phyloP scores from a whole-genome alignment of 2,797 vertebrate species.

The Gobio occitaniae region DNA sequence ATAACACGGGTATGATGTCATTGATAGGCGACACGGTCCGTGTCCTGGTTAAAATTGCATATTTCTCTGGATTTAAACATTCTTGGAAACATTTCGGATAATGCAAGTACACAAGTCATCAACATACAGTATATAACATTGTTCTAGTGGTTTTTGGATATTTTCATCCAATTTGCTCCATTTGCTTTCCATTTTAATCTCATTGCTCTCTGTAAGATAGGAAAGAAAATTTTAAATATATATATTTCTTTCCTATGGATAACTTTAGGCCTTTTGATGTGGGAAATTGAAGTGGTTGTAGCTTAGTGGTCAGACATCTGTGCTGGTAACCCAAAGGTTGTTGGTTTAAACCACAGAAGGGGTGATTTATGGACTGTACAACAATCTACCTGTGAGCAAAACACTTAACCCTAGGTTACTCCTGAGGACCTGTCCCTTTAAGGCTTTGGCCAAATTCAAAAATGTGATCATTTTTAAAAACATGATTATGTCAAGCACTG shows the following conservation, averaged over 20 bases:
- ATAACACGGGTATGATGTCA: too few species aligned
- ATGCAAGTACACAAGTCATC: too few species aligned
- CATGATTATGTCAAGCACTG: not conserved
- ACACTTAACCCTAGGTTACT: not conserved
- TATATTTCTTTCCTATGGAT: not conserved
- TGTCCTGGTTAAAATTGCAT: too few species aligned
- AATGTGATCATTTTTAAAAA: not conserved
- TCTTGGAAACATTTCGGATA: too few species aligned
- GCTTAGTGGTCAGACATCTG: slow-evolving; percentile 3
- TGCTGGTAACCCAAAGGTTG: slow-evolving; percentile 5
- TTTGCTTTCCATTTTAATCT: not conserved
- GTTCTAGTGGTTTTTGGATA: too few species aligned
- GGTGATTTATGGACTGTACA: slow-evolving; percentile 25
- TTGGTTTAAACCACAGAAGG: slow-evolving; percentile 1
- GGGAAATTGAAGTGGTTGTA: not conserved
- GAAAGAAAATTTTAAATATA: not conserved
- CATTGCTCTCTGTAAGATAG: not conserved
- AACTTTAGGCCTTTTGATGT: not conserved
- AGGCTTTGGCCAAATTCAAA: not conserved
- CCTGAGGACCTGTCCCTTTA: not conserved
- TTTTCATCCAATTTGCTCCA: not conserved
- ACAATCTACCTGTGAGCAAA: not conserved
- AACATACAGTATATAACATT: too few species aligned
- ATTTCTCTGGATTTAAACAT: too few species aligned
- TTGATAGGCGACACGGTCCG: too few species aligned